Conservation (phyloP, 1,140 invertebrate genomes). For the Thaumetopoea pityocampa region DNA sequence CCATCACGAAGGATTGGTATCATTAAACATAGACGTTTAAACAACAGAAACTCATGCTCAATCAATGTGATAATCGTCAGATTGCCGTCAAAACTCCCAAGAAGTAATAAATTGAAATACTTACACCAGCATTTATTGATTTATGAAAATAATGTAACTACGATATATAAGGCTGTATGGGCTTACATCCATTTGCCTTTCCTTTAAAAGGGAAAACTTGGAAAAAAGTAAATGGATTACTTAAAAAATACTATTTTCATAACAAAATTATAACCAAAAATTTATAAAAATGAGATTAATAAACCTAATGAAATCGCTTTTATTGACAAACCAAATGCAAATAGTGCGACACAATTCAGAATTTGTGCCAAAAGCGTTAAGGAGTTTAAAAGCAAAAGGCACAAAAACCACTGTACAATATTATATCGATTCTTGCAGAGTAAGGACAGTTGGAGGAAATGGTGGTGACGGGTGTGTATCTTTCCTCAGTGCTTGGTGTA, state of each 20-base stretch:
- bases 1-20: no score
- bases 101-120: no score
- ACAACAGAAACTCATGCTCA: no score
- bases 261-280: slow-evolving; percentile 27
- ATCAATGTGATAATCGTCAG: no score
- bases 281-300: slow-evolving; percentile 42
- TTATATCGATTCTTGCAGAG: slow-evolving; percentile 82
- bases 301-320: slow-evolving; percentile 30
- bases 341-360: slow-evolving; percentile 29
- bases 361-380: slow-evolving; percentile 44
- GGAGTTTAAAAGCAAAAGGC: slow-evolving; percentile 61
- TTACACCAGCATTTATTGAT: no score
- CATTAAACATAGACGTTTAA: no score
- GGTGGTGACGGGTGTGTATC: slow-evolving; percentile 95
- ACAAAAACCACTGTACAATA: slow-evolving; percentile 67
- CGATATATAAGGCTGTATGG: no score
- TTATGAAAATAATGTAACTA: no score
- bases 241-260: slow-evolving; percentile 2
- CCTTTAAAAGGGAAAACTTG: no score
- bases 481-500: slow-evolving; percentile 84
- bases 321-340: slow-evolving; percentile 18
- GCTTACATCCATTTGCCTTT: no score
- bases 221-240: no score
- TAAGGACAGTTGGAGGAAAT: slow-evolving; percentile 85
- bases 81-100: no score